Evolutionary conservation across 1,140 invertebrate genomes (phyloP), one percentile per base, ranked within the genome.

Genomic region (Drosophila lacteicornis): DNA sequence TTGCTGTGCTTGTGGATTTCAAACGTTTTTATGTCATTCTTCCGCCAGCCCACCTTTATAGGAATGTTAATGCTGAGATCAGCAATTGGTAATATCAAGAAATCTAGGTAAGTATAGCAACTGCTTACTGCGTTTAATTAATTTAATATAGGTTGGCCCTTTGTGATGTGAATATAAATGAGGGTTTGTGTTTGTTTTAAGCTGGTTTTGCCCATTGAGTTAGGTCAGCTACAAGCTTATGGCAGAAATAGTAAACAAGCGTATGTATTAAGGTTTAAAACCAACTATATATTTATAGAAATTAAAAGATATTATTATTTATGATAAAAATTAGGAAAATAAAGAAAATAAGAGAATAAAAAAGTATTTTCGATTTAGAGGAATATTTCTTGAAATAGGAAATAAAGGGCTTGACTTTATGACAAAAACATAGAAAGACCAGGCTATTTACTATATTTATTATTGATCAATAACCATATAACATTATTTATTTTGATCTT

Each of bases 41-140:
- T 33, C 4, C 22, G 51, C 51, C 51, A 55, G 17, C 33, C 51
- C 36, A 55, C 15, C 51, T 38, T 55, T 2, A 22, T 38, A 53
- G 27, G 27, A 30, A 6, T 1, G n/a, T 13, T 19, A 36, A 15
- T 2, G 2, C 13, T 22, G 7, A 38, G 7, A 22, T 55, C 33
- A 55, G 53, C 53, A 7, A n/a, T 42, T 42, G 6, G 15, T n/a
- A 8, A 7, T 42, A 42, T 42, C 15, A 38, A 22, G 33, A 55
- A 55, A 55, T 40, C 17, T 55, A 15, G 51, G 51, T 55, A 38
- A 38, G 15, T 38, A 40, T 11, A 46, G 11, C 11, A 22, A 17
- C 49, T 51, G 49, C 49, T 51, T 51, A 17, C 9, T 9, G 6
- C 11, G 12, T 4, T 19, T 19, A n/a, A 51, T n/a, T 50, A 5